Evolutionary conservation across 2,113 vertebrate genomes (phyloP).

Genomic region (Drymodes brunneopygia): DNA sequence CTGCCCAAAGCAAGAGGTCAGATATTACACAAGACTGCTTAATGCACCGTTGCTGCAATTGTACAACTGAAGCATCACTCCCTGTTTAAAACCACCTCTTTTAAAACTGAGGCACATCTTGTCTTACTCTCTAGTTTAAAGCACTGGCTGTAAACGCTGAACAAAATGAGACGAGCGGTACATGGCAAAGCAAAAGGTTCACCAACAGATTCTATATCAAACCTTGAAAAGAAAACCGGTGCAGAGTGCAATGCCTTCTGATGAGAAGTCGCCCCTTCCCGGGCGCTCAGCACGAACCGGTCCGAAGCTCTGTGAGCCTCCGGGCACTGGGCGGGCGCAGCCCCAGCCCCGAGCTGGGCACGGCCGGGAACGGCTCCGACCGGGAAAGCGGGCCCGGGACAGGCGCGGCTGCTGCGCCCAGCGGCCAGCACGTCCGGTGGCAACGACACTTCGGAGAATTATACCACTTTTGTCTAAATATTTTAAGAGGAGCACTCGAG

Average conservation of each 20-base stretch:
- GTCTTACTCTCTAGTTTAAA: neutral
- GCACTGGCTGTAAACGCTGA: neutral
- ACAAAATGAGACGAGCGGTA: neutral
- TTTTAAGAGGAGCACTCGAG: neutral
- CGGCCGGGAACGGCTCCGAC: neutral
- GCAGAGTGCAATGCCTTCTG: neutral
- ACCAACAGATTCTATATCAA: neutral
- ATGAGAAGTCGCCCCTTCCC: neutral
- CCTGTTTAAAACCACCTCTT: neutral
- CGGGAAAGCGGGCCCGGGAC: neutral
- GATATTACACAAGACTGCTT: neutral
- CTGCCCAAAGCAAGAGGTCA: neutral
- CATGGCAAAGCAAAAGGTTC: neutral
- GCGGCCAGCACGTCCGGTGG: neutral
- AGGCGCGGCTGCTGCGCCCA: neutral
- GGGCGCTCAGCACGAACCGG: neutral
- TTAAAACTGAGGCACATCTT: neutral
- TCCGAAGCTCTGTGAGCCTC: accelerated
- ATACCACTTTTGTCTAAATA: neutral
- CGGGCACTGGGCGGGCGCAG: neutral
- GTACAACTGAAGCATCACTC: neutral
- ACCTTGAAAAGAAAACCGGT: neutral
- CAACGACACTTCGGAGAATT: neutral
- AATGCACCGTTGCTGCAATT: neutral
- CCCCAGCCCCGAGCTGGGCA: neutral